phyloP scores from a whole-genome alignment of 1,140 invertebrate species.

The Lepidurus apus region DNA sequence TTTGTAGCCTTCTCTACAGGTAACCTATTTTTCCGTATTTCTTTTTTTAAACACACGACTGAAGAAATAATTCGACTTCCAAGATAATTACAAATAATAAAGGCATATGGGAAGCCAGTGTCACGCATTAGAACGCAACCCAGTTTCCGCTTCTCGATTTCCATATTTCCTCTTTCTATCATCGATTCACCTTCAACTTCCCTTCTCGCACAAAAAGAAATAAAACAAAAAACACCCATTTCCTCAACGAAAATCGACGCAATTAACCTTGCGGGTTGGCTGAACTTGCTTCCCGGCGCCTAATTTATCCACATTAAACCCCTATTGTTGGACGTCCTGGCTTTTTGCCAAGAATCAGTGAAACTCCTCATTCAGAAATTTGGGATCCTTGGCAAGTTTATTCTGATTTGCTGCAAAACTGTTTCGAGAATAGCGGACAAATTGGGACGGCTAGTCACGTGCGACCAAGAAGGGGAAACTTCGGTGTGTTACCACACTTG shows the following conservation, averaged over 20 bases:
- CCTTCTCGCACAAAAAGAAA: neutral
- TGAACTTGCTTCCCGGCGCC: too few species aligned
- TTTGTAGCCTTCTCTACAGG: too few species aligned
- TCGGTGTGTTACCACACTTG: neutral
- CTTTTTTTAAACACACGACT: too few species aligned
- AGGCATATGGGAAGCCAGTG: too few species aligned
- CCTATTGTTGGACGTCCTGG: neutral
- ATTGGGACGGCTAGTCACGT: neutral
- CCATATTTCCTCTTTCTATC: neutral
- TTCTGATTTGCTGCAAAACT: neutral
- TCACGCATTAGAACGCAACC: conserved; percentile 5
- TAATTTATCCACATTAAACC: too few species aligned
- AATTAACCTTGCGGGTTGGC: neutral
- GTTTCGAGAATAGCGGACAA: neutral
- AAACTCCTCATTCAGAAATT: neutral
- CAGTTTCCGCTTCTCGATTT: neutral
- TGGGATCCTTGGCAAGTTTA: neutral
- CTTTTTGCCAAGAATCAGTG: neutral
- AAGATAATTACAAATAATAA: too few species aligned
- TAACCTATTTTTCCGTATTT: too few species aligned
- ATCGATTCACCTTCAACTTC: neutral
- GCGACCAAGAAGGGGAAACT: neutral
- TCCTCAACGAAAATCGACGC: neutral
- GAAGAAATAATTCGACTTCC: too few species aligned
- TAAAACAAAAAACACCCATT: neutral